A percentile compares a stretch with the other conserved stretches of the same genome.
Evolutionary conservation across 1,140 invertebrate genomes (phyloP).

Genomic region (Apis laboriosa): DNA sequence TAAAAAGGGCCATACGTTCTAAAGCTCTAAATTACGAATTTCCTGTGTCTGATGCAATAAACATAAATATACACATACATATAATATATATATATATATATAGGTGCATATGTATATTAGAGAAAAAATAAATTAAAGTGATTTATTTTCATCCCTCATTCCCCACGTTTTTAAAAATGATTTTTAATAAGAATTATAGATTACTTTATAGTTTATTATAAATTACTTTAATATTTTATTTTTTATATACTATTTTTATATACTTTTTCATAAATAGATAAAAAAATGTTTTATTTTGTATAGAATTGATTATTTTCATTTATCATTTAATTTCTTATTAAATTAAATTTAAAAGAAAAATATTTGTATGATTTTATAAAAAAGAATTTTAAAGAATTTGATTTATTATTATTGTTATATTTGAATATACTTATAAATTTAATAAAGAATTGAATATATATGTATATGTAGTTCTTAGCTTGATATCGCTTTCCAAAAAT

Average conservation of each 20-base stretch:
- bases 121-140: slow-evolving; percentile 14
- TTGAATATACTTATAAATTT: too few relatives aligned
- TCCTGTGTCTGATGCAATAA: slow-evolving; percentile 48
- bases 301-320: not conserved
- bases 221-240: not conserved
- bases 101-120: slow-evolving; percentile 30
- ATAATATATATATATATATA: not conserved
- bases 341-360: not conserved
- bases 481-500: too few relatives aligned
- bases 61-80: slow-evolving; percentile 19
- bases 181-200: slow-evolving; percentile 14
- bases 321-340: slow-evolving; percentile 7
- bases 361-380: too few relatives aligned
- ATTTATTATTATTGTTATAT: too few relatives aligned
- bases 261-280: not conserved
- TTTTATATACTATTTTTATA: not conserved
- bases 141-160: slow-evolving; percentile 28
- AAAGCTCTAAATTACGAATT: slow-evolving; percentile 22
- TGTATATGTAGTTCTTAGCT: too few relatives aligned
- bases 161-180: not conserved
- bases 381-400: too few relatives aligned
- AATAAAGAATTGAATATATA: too few relatives aligned
- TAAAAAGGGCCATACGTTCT: not conserved
- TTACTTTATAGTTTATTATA: too few relatives aligned
- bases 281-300: not conserved